Conservation (phyloP, 1,140 invertebrate species). For the Euwallacea fornicatus region DNA sequence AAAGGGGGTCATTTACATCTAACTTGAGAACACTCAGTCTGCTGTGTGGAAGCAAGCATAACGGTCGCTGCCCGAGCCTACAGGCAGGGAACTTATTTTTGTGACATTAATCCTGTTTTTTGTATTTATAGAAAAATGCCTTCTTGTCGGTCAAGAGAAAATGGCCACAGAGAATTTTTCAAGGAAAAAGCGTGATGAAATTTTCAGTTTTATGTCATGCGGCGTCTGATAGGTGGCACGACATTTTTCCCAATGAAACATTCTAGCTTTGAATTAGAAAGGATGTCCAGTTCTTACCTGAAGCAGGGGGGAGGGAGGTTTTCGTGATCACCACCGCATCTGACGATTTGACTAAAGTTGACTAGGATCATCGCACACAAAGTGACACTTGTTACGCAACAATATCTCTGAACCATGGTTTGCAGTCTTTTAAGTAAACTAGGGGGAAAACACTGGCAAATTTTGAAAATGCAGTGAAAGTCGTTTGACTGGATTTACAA, state of each 20-base stretch:
- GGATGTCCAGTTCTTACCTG: constrained; percentile 37
- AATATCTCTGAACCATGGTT: constrained; percentile 23
- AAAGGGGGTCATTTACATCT: constrained; percentile 33
- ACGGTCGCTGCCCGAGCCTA: too few relatives aligned
- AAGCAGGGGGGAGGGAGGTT: constrained; percentile 40
- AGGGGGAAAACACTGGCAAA: neutral
- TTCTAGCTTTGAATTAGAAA: too few relatives aligned
- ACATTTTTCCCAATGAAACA: too few relatives aligned
- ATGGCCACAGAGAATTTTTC: too few relatives aligned
- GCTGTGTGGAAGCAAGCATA: neutral
- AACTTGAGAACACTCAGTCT: constrained; percentile 22
- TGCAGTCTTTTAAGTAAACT: constrained; percentile 18
- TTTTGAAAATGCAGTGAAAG: too few relatives aligned
- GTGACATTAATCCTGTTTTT: neutral
- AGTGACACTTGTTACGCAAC: constrained; percentile 27
- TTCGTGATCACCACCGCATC: constrained; percentile 32
- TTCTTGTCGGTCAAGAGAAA: neutral
- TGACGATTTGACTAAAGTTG: constrained; percentile 33
- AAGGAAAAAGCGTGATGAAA: too few relatives aligned
- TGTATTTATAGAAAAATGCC: constrained; percentile 8
- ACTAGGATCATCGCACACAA: constrained; percentile 40
- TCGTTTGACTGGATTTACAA: too few relatives aligned
- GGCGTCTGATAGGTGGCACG: too few relatives aligned
- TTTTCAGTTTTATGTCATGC: too few relatives aligned
- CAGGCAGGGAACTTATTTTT: neutral